A percentile compares a stretch with the other conserved stretches of the same genome.
Evolutionary conservation across 2,113 vertebrate species (phyloP).

Genomic region (Phyllopteryx taeniolatus): DNA sequence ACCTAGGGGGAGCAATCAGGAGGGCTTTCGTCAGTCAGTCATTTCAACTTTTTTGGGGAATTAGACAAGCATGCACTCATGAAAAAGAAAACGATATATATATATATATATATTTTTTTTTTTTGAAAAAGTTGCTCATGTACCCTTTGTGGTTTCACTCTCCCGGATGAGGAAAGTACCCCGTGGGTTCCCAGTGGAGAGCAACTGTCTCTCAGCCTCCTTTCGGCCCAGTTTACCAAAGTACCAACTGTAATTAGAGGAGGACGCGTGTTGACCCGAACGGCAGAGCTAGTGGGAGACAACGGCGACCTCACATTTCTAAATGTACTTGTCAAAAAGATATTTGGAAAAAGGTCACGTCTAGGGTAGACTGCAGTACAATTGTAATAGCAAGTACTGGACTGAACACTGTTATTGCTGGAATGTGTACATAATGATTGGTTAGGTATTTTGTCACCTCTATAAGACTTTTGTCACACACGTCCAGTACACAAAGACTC

Average conservation of each 20-base stretch:
- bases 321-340: too few relatives aligned
- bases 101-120: too few relatives aligned
- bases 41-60: not conserved
- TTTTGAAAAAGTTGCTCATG: not conserved
- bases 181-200: slow-evolving; percentile 88
- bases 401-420: too few relatives aligned
- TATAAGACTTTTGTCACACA: not conserved
- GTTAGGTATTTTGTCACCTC: not conserved
- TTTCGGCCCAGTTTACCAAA: slow-evolving; percentile 97
- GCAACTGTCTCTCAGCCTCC: slow-evolving; percentile 93
- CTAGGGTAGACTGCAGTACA: not conserved
- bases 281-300: not conserved
- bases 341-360: not conserved
- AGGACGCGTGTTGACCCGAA: not conserved
- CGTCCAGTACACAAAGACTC: slow-evolving; percentile 8
- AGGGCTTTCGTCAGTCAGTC: not conserved
- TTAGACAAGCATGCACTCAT: not conserved
- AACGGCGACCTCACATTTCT: not conserved
- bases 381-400: too few relatives aligned
- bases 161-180: slow-evolving; percentile 96
- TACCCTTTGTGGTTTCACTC: slow-evolving; percentile 99
- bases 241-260: slow-evolving; percentile 81
- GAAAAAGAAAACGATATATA: not conserved
- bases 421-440: too few relatives aligned
- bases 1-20: slow-evolving; percentile 67